Base-by-base conservation (phyloP, 2,113 vertebrate species). In the Meleagris gallopavo region DNA sequence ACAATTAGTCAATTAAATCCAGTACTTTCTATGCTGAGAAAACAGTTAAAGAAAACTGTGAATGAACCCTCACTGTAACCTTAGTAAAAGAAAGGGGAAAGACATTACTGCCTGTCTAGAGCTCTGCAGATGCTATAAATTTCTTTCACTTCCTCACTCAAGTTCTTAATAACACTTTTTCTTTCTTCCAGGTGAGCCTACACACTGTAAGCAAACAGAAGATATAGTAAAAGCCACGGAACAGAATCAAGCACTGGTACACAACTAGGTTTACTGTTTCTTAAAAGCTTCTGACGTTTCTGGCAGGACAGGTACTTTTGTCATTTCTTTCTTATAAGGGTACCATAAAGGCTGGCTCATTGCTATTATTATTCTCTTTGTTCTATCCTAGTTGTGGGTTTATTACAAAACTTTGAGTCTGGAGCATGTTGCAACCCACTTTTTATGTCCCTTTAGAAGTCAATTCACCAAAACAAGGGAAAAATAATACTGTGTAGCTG, bases 251-350 rank as follows among this genome's bases (percentile, higher is more conserved):
- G 93, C 96, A 61, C 76, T 96, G 84, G 76, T 97, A 61, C 86
- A 70, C 86, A 96, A 95, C 64, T 98, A 98, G 96, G 82, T 86
- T 36, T 89, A 60, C 50, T 50, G 29, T 71, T 93, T 80, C 43
- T 90, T 93, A 45, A 88, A 83, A 82, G 94, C 96, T 97, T 96
- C 96, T 96, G 95, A 91, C 62, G 25, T 94, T 94, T 95, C 91
- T 89, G 94, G 89, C 58, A 88, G 70, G 70, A 96, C 87, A 98
- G 98, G 98, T 98, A 97, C 97, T 85, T 87, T 84, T 78, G 65
- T 57, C 2, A 25, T 90, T 95, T 96, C 13, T 75, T 83, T 74
- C 32, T 45, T 80, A 13, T 3, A 46, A 43, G 36, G n/a, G 9
- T 29, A 50, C 25, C 13, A 38, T 55, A 34, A 88, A 65, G 11